These are phyloP conservation scores for Barnardius zonarius DNA, from an alignment of 2,113 vertebrate species.

Conservation along the genomic window DNA sequence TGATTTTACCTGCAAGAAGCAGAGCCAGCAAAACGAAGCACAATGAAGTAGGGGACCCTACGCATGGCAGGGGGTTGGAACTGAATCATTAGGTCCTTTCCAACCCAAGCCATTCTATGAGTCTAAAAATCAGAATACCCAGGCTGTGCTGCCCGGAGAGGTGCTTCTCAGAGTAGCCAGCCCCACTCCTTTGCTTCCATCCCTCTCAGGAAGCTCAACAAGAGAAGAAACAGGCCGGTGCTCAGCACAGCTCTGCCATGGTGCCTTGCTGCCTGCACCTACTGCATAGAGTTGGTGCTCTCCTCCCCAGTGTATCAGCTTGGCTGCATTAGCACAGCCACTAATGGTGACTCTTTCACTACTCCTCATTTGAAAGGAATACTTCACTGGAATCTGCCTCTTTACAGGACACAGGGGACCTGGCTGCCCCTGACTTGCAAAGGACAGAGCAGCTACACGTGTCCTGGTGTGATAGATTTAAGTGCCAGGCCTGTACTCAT, in stretches of 20 bases:
- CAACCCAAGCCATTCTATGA: background rate
- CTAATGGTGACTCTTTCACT: fast-evolving
- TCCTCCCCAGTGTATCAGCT: background rate
- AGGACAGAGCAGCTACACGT: background rate
- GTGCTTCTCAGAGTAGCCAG: background rate
- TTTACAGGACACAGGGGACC: background rate
- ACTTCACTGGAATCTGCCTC: background rate
- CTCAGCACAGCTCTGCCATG: background rate
- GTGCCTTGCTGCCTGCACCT: background rate
- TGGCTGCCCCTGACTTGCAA: background rate
- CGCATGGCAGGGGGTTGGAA: background rate
- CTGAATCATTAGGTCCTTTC: background rate
- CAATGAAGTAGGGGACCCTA: background rate
- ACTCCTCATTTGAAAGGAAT: background rate
- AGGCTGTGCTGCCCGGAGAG: background rate
- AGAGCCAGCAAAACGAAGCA: background rate
- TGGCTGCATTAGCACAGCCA: background rate
- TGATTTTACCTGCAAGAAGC: background rate
- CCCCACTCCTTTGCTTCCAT: background rate
- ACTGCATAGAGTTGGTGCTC: background rate
- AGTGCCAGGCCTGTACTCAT: background rate
- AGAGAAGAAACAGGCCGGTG: background rate
- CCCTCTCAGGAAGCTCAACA: background rate
- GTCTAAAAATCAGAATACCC: background rate
- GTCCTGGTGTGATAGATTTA: background rate